phyloP scores from a whole-genome alignment of 2,797 vertebrate genomes.

The Argentina silus region DNA sequence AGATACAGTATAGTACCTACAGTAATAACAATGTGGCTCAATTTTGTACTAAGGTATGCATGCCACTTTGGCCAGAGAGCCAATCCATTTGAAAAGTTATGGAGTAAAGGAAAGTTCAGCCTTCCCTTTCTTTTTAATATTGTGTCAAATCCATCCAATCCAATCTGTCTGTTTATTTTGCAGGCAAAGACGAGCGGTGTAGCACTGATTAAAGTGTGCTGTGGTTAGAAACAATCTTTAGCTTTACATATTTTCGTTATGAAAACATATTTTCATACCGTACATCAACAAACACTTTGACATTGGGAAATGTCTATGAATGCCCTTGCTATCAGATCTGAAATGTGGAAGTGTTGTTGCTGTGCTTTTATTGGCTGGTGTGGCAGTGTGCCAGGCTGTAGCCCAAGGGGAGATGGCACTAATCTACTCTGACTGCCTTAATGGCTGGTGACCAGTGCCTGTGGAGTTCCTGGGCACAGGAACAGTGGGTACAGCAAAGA shows the following conservation, averaged over 20 bases:
- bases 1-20: no score
- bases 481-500: background rate
- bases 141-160: background rate
- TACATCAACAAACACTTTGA: background rate
- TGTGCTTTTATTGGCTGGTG: background rate
- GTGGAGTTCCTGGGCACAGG: slow-evolving; percentile 36
- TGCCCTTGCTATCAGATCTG: background rate
- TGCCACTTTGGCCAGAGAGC: background rate
- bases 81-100: background rate
- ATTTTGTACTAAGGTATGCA: no score
- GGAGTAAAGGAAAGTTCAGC: background rate
- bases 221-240: background rate
- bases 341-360: background rate
- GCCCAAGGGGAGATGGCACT: slow-evolving; percentile 20
- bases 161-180: background rate
- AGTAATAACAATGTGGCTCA: no score
- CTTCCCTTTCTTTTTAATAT: background rate
- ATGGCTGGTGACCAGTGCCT: slow-evolving; percentile 48
- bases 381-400: slow-evolving; percentile 1
- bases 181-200: background rate
- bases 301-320: background rate
- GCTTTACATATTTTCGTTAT: background rate
- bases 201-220: background rate
- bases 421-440: slow-evolving; percentile 53
- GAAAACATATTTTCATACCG: background rate